phyloP scores from a whole-genome alignment of 2,888 invertebrate genomes.

The Trissolcus japonicus region DNA sequence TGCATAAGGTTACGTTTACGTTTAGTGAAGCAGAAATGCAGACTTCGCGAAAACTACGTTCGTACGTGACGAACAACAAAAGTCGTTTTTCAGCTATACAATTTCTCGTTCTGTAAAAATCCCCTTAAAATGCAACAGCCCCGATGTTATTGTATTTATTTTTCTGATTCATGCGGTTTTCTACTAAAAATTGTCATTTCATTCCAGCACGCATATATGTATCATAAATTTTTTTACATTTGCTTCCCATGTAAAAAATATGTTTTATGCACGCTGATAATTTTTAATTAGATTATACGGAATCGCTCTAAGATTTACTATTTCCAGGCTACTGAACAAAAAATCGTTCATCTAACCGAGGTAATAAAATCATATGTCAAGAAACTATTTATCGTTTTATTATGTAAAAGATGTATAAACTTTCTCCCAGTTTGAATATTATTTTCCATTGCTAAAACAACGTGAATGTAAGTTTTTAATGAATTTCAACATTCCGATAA shows the following conservation, averaged over 20 bases:
- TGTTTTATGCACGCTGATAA: too few relatives aligned
- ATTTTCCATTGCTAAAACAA: too few relatives aligned
- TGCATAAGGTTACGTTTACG: conserved; percentile 64
- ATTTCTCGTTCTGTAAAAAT: conserved; percentile 13
- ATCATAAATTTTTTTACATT: too few relatives aligned
- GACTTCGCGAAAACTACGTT: conserved; percentile 42
- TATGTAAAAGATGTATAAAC: conserved; percentile 13
- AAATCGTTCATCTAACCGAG: conserved; percentile 8
- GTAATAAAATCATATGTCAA: conserved; percentile 12
- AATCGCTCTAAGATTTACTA: too few relatives aligned
- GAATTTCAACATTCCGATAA: too few relatives aligned
- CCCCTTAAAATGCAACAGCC: conserved; percentile 13
- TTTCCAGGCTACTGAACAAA: neutral
- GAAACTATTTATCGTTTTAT: conserved; percentile 6
- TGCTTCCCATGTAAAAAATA: too few relatives aligned
- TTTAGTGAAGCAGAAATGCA: conserved; percentile 50
- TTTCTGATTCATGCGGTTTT: neutral
- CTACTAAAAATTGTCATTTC: too few relatives aligned
- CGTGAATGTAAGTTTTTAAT: too few relatives aligned
- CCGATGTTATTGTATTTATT: neutral
- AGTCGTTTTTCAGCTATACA: conserved; percentile 29
- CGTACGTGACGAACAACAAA: conserved; percentile 45
- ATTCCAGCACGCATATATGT: too few relatives aligned
- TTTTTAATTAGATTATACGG: too few relatives aligned
- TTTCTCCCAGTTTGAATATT: conserved; percentile 4